A percentile compares a stretch with the other conserved stretches of the same genome.
These are phyloP conservation scores for Cettia cetti DNA, from an alignment of 2,113 vertebrate species.

Conservation along the genomic window DNA sequence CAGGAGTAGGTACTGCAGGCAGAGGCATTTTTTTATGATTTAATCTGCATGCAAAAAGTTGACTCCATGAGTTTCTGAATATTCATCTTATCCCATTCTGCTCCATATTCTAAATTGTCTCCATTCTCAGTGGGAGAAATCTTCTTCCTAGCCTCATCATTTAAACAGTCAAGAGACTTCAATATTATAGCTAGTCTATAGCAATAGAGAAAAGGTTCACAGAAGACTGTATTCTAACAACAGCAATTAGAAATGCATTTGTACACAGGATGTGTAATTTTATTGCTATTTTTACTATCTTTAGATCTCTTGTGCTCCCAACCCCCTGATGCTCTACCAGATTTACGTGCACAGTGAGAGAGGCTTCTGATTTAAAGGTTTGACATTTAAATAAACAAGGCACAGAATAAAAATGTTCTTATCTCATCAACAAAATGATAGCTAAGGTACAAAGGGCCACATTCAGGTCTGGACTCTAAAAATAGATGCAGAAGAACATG, in stretches of 20 bases:
- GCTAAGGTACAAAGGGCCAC: background rate
- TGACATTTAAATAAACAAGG: slow-evolving; percentile 21
- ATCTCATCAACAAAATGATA: background rate
- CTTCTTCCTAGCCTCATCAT: background rate
- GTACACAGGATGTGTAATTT: background rate
- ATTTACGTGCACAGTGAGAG: background rate
- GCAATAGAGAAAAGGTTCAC: background rate
- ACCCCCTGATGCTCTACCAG: background rate
- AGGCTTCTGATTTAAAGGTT: slow-evolving; percentile 7
- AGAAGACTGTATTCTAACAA: background rate
- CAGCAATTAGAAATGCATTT: background rate
- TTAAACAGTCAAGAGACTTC: slow-evolving; percentile 5
- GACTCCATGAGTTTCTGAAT: background rate
- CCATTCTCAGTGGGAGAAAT: background rate
- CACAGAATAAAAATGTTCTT: background rate
- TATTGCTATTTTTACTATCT: background rate
- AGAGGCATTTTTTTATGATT: background rate
- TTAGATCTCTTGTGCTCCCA: background rate
- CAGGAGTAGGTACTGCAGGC: background rate
- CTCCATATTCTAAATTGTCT: background rate
- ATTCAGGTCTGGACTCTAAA: background rate
- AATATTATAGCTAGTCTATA: background rate
- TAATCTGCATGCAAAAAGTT: slow-evolving; percentile 13
- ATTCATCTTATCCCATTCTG: background rate
- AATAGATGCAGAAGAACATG: background rate